phyloP scores from a whole-genome alignment of 2,797 vertebrate genomes.

The Centroberyx gerrardi region DNA sequence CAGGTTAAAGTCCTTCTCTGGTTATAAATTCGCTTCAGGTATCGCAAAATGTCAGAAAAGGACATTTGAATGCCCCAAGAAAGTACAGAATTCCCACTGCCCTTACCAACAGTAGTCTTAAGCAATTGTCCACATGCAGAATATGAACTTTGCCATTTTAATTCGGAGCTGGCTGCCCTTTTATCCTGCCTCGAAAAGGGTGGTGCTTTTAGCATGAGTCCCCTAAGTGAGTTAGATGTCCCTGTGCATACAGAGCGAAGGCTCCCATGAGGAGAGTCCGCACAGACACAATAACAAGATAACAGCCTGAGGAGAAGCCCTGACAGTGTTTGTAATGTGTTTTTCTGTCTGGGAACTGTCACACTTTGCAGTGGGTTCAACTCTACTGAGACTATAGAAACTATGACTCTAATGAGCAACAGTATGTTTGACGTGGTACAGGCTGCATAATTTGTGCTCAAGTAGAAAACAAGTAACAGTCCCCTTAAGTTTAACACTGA shows the following conservation, averaged over 20 bases:
- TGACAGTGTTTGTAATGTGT: conserved; percentile 69
- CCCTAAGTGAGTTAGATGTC: conserved; percentile 64
- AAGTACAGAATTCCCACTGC: conserved; percentile 8
- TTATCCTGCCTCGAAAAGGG: conserved; percentile 66
- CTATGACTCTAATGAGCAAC: background rate
- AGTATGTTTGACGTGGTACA: background rate
- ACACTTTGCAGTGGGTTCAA: conserved; percentile 20
- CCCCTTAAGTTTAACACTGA: background rate
- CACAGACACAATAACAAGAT: conserved; percentile 78
- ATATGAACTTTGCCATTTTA: conserved; percentile 53
- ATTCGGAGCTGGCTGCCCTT: conserved; percentile 52
- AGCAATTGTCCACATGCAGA: conserved; percentile 19
- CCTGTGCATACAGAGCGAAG: conserved; percentile 34
- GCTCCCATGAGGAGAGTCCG: conserved; percentile 60
- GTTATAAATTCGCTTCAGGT: conserved; percentile 29
- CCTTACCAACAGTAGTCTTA: conserved; percentile 11
- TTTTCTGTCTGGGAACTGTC: conserved; percentile 60
- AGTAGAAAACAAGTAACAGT: background rate
- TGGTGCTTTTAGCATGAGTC: conserved; percentile 50
- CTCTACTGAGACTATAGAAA: conserved; percentile 43
- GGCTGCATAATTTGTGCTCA: background rate
- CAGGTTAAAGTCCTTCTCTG: conserved; percentile 9
- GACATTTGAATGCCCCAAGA: conserved; percentile 34
- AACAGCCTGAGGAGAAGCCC: conserved; percentile 75
- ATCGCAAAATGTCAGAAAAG: conserved; percentile 21